phyloP scores from a whole-genome alignment of 2,113 vertebrate genomes.

The Thinocorus orbignyianus region DNA sequence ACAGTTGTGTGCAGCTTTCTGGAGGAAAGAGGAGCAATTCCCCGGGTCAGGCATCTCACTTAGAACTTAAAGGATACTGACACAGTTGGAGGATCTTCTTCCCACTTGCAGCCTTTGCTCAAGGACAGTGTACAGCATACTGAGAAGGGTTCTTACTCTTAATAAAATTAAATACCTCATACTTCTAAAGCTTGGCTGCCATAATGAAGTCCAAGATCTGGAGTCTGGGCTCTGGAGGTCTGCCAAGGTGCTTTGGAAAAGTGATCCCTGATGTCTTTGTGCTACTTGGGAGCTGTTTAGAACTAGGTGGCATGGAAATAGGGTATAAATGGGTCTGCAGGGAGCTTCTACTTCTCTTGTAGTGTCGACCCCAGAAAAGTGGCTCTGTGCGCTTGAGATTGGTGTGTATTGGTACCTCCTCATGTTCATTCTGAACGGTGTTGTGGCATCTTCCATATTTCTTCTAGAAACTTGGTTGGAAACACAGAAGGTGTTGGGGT shows the following conservation, averaged over 20 bases:
- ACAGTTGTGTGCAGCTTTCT: neutral
- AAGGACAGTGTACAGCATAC: neutral
- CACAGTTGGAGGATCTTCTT: neutral
- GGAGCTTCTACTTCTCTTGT: neutral
- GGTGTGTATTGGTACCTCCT: neutral
- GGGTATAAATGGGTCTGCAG: neutral
- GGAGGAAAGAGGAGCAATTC: neutral
- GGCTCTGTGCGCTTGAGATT: neutral
- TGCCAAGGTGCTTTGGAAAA: neutral
- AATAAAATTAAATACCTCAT: neutral
- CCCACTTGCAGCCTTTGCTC: neutral
- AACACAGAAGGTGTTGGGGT: rapidly evolving
- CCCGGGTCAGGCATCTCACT: neutral
- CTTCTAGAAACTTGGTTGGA: neutral
- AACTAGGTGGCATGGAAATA: neutral
- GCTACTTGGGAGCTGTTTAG: neutral
- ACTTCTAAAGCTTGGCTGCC: neutral
- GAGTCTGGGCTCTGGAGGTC: neutral
- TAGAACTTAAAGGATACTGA: neutral
- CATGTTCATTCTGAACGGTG: rapidly evolving
- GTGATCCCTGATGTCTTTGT: neutral
- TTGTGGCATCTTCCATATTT: neutral
- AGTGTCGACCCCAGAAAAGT: neutral
- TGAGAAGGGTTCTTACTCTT: neutral
- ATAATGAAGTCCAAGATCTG: neutral